Conservation (phyloP, 2,888 invertebrate species). For the Netelia fuscicornis region DNA sequence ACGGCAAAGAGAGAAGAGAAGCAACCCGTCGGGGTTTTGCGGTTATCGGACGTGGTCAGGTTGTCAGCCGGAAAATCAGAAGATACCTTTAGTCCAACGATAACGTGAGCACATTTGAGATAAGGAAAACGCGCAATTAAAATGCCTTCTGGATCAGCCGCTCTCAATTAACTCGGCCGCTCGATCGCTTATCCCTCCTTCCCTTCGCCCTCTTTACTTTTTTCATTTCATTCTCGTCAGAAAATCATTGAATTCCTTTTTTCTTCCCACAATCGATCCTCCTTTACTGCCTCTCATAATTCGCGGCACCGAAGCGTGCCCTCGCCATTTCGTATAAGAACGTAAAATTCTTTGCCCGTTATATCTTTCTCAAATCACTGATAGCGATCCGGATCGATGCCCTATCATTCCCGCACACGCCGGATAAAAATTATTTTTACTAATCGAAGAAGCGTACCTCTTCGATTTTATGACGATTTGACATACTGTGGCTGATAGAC, state of each 20-base stretch:
- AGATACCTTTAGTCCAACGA: slow-evolving; percentile 76
- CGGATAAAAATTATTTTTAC: neutral
- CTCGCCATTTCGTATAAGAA: too few species aligned
- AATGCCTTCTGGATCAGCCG: slow-evolving; percentile 80
- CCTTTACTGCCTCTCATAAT: neutral
- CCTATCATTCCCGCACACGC: slow-evolving; percentile 14
- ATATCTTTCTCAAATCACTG: slow-evolving; percentile 1
- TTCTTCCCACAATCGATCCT: neutral
- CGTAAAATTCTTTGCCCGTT: neutral
- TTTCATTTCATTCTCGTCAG: slow-evolving; percentile 2
- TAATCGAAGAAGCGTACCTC: neutral
- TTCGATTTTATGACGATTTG: neutral
- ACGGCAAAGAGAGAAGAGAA: slow-evolving; percentile 6
- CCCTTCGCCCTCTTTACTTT: neutral
- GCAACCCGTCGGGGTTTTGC: slow-evolving; percentile 44
- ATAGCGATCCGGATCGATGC: slow-evolving; percentile 36
- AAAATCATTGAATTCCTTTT: neutral
- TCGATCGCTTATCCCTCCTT: slow-evolving; percentile 29
- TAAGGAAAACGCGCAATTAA: slow-evolving; percentile 82
- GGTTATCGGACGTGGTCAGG: slow-evolving; percentile 76
- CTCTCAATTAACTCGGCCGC: slow-evolving; percentile 72
- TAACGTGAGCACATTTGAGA: slow-evolving; percentile 81
- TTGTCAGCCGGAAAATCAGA: slow-evolving; percentile 81
- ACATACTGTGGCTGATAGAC: slow-evolving; percentile 31
- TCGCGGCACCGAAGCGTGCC: too few species aligned